Percentiles rank a stretch among this genome's conserved stretches.
These are phyloP conservation scores for Jaculus jaculus DNA, from an alignment of 2,113 vertebrate genomes.

Conservation along the genomic window DNA sequence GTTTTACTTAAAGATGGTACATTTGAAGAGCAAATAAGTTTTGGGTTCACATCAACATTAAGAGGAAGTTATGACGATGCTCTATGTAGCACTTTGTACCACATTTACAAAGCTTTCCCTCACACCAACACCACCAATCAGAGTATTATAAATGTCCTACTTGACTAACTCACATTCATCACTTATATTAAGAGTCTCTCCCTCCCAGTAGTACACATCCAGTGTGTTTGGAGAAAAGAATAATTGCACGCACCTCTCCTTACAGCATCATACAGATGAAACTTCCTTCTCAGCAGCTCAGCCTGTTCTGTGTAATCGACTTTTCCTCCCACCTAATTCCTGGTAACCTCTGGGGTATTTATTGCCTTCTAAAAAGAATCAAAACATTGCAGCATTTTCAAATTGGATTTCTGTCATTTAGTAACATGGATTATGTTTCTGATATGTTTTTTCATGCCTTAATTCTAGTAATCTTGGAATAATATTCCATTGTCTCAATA, in stretches of 20 bases:
- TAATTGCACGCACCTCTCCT: not conserved
- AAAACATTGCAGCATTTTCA: not conserved
- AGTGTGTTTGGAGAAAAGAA: not conserved
- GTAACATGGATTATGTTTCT: too few species aligned
- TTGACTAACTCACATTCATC: not conserved
- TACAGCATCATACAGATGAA: not conserved
- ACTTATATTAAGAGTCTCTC: not conserved
- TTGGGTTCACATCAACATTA: not conserved
- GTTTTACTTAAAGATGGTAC: not conserved
- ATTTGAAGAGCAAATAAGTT: not conserved
- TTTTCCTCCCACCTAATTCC: not conserved
- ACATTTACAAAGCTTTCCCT: not conserved
- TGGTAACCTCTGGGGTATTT: not conserved
- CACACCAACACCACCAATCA: not conserved
- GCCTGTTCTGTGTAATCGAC: not conserved
- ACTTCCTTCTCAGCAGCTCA: not conserved
- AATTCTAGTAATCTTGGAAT: not conserved
- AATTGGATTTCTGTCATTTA: not conserved
- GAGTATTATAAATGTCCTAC: not conserved
- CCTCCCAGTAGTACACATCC: not conserved
- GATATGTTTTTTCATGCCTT: not conserved
- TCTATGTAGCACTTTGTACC: too few species aligned
- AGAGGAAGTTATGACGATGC: not conserved
- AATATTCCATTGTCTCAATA: not conserved
- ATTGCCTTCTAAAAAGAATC: too few species aligned